phyloP scores from a whole-genome alignment of 2,113 vertebrate genomes.

The Formicarius rufipectus region DNA sequence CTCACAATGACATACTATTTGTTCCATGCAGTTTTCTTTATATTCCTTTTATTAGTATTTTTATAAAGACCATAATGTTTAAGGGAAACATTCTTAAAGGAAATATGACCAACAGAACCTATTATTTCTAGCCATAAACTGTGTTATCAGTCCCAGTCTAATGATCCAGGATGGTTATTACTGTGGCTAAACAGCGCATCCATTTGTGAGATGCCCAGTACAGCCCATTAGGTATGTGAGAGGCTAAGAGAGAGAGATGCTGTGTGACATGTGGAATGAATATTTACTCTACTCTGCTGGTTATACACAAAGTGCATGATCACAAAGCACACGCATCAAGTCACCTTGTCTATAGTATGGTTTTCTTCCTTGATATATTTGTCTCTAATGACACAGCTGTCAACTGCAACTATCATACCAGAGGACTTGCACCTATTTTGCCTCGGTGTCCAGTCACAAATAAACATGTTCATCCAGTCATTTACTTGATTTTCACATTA shows the following conservation, averaged over 20 bases:
- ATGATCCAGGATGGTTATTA: neutral
- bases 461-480: neutral
- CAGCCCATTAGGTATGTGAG: neutral
- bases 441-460: neutral
- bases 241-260: neutral
- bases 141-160: neutral
- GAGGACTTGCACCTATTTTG: neutral
- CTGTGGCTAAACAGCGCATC: neutral
- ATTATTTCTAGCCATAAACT: neutral
- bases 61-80: neutral
- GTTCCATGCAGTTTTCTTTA: neutral
- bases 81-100: neutral
- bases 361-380: neutral
- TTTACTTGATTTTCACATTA: neutral
- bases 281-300: constrained; percentile 4
- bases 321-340: neutral
- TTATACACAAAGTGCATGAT: neutral
- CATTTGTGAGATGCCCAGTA: neutral
- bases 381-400: neutral
- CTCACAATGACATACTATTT: neutral
- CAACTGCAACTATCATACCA: neutral
- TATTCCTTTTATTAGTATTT: neutral
- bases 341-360: neutral
- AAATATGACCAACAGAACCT: neutral
- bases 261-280: neutral